Evolutionary conservation across 2,113 vertebrate species (phyloP).

Genomic region (Cynocephalus volans): DNA sequence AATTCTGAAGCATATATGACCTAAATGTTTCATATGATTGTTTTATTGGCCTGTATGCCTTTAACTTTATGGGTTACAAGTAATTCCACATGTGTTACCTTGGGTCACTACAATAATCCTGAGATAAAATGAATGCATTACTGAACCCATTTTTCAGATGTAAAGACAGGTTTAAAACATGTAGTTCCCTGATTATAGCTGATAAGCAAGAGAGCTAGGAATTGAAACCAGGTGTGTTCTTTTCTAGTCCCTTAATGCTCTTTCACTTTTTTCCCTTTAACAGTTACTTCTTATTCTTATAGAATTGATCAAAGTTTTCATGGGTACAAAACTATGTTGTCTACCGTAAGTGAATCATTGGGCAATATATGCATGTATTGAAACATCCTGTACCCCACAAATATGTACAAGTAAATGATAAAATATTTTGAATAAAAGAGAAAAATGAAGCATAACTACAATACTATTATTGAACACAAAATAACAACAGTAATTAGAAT

Average conservation of each 20-base stretch:
- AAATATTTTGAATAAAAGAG: too few species aligned
- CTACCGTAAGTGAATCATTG: too few species aligned
- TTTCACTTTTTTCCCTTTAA: neutral
- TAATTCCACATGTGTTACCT: neutral
- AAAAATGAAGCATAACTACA: too few species aligned
- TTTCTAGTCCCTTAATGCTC: neutral
- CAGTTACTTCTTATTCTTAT: neutral
- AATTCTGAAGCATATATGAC: neutral
- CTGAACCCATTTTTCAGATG: neutral
- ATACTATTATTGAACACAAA: too few species aligned
- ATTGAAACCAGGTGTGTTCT: neutral
- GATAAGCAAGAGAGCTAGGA: neutral
- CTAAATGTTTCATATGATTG: neutral
- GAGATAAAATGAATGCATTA: neutral
- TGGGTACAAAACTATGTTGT: too few species aligned
- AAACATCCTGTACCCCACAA: too few species aligned
- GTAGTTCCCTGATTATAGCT: neutral
- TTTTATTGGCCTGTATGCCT: fast-evolving
- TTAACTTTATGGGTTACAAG: neutral
- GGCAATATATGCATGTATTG: too few species aligned
- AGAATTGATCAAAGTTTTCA: neutral
- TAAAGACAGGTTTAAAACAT: neutral
- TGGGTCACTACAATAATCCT: neutral
- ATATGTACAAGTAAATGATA: too few species aligned
- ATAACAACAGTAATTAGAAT: too few species aligned